Evolutionary conservation across 1,140 invertebrate species (phyloP).

Genomic region (Pseudomyrmex dendroicus): DNA sequence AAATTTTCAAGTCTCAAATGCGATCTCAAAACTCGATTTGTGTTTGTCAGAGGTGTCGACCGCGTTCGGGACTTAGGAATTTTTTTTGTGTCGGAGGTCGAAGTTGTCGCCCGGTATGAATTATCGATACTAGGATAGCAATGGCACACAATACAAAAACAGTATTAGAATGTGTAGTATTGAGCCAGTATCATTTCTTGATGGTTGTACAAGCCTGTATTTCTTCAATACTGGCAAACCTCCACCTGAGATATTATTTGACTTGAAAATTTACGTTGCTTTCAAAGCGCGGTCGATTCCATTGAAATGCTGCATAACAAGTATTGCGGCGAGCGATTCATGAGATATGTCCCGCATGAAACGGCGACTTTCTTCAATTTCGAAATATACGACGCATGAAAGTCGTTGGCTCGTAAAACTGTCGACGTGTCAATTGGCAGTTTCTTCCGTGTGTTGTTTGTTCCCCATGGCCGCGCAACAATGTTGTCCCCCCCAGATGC

Average conservation of each 20-base stretch:
- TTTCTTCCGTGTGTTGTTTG: slow-evolving; percentile 65
- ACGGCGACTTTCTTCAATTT: slow-evolving; percentile 59
- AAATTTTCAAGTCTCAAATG: no score
- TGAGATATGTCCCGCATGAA: slow-evolving; percentile 23
- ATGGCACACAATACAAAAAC: no score
- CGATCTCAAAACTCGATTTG: no score
- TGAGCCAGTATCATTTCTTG: background rate
- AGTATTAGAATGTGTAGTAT: background rate
- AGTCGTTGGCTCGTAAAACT: slow-evolving; percentile 64
- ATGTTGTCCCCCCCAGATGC: slow-evolving; percentile 63
- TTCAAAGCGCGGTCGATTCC: background rate
- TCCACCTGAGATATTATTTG: background rate
- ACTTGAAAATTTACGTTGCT: background rate
- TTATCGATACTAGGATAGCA: no score
- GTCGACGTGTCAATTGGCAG: slow-evolving; percentile 70
- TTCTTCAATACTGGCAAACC: background rate
- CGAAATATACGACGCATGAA: slow-evolving; percentile 54
- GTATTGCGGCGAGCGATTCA: background rate
- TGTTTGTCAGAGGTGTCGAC: no score
- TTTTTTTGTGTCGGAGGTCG: no score
- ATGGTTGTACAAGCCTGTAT: background rate
- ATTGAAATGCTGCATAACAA: slow-evolving; percentile 9
- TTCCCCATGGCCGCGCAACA: slow-evolving; percentile 60
- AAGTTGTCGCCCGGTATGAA: no score
- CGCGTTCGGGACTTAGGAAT: no score